phyloP scores from a whole-genome alignment of 2,797 vertebrate genomes.

The Benthosema pterotum region DNA sequence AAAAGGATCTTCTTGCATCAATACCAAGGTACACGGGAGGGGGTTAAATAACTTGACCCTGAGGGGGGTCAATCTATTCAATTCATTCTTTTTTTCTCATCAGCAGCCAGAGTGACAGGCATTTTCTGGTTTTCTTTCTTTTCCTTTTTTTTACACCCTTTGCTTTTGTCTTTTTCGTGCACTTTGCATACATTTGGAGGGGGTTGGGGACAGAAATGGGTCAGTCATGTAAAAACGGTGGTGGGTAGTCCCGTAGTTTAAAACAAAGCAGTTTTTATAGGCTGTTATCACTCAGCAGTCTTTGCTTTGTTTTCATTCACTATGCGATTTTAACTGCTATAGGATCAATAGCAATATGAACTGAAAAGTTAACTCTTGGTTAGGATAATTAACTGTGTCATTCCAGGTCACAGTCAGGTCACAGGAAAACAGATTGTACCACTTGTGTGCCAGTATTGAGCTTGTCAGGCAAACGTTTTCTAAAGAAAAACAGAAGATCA shows the following conservation, averaged over 20 bases:
- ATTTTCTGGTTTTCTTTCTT: conserved; percentile 55
- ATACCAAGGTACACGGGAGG: conserved; percentile 35
- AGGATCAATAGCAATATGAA: conserved; percentile 5
- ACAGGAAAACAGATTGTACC: background rate
- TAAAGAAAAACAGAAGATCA: no score
- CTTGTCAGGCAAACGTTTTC: no score
- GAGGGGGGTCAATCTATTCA: conserved; percentile 58
- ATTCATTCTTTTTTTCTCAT: conserved; percentile 52
- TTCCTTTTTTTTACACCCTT: conserved; percentile 13
- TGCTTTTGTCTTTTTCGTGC: conserved; percentile 46
- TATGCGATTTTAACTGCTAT: background rate
- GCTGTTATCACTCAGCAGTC: background rate
- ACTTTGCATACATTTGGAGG: conserved; percentile 41
- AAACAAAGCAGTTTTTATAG: conserved; percentile 24
- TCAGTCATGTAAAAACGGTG: conserved; percentile 45
- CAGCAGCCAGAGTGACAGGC: conserved; percentile 46
- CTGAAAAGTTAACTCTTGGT: background rate
- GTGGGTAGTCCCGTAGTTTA: conserved; percentile 10
- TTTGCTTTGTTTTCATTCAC: conserved; percentile 12
- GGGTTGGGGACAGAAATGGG: conserved; percentile 33
- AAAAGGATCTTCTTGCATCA: conserved; percentile 33
- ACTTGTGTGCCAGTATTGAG: no score
- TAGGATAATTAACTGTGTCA: no score
- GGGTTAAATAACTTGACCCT: conserved; percentile 78
- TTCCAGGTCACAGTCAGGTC: no score